Percentiles rank a stretch among this genome's conserved stretches.
Evolutionary conservation across 2,113 vertebrate species (phyloP).

Genomic region (Aegypius monachus): DNA sequence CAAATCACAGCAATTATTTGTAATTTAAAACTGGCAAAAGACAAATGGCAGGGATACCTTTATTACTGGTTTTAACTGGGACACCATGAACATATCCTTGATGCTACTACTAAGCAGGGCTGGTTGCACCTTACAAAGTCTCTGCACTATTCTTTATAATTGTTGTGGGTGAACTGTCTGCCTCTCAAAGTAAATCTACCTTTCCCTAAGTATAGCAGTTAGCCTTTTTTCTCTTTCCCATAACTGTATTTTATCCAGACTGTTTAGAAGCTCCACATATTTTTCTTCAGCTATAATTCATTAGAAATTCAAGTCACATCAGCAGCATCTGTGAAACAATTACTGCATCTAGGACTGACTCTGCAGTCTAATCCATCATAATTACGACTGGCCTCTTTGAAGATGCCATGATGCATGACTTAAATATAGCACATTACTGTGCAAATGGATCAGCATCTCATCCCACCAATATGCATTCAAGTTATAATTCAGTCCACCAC

Average conservation of each 20-base stretch:
- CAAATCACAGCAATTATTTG: neutral
- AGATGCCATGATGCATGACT: conserved; percentile 74
- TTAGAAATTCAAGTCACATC: conserved; percentile 84
- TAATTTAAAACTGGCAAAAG: neutral
- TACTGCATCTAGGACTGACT: conserved; percentile 75
- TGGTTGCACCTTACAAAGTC: neutral
- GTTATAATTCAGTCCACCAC: conserved; percentile 45
- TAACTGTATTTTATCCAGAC: conserved; percentile 3
- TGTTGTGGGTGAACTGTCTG: neutral
- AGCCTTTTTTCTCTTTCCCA: neutral
- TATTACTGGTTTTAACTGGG: neutral
- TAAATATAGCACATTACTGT: conserved; percentile 76
- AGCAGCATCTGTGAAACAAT: conserved; percentile 86
- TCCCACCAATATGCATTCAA: conserved; percentile 53
- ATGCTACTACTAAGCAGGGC: neutral
- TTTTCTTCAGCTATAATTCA: conserved; percentile 58
- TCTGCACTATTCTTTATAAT: neutral
- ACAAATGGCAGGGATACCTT: neutral
- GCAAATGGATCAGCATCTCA: conserved; percentile 70
- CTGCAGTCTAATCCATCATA: conserved; percentile 88
- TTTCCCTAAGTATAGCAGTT: neutral
- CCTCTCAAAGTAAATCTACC: neutral
- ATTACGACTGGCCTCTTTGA: conserved; percentile 82
- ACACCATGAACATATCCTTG: neutral
- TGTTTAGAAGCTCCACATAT: conserved; percentile 3